Conservation (phyloP, 1,140 invertebrate species). For the Wiebesia pumilae region DNA sequence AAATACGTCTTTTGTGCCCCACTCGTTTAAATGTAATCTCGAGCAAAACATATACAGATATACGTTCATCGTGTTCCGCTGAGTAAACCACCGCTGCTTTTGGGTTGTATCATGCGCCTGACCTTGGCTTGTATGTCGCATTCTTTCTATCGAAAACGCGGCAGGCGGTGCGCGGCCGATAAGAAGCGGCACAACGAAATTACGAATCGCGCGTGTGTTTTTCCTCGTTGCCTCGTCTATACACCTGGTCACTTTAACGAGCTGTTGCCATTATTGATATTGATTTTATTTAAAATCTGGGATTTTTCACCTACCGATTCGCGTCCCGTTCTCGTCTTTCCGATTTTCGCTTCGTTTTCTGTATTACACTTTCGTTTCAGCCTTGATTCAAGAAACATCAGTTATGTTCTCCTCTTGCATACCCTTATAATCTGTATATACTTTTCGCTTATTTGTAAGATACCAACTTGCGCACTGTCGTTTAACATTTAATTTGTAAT, state of each 20-base stretch:
- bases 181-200: not conserved
- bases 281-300: not conserved
- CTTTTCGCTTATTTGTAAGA: not conserved
- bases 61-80: not conserved
- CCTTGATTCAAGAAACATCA: not conserved
- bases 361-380: not conserved
- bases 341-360: not conserved
- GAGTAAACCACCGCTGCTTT: not conserved
- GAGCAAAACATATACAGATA: not conserved
- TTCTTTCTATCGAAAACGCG: slow-evolving; percentile 44
- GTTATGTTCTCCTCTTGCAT: not conserved
- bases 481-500: not conserved
- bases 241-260: not conserved
- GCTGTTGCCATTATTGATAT: not conserved
- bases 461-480: not conserved
- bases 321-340: too few species aligned
- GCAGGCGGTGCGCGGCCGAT: slow-evolving; percentile 23
- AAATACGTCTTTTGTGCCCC: not conserved
- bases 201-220: not conserved
- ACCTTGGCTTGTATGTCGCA: slow-evolving; percentile 39
- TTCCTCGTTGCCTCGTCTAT: not conserved
- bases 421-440: not conserved
- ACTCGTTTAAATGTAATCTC: not conserved
- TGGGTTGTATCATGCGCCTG: slow-evolving; percentile 7
- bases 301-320: too few species aligned